Percentiles rank a stretch among this genome's conserved stretches.
These are phyloP conservation scores for Indicator maculatus DNA, from an alignment of 2,113 vertebrate genomes.

Conservation along the genomic window DNA sequence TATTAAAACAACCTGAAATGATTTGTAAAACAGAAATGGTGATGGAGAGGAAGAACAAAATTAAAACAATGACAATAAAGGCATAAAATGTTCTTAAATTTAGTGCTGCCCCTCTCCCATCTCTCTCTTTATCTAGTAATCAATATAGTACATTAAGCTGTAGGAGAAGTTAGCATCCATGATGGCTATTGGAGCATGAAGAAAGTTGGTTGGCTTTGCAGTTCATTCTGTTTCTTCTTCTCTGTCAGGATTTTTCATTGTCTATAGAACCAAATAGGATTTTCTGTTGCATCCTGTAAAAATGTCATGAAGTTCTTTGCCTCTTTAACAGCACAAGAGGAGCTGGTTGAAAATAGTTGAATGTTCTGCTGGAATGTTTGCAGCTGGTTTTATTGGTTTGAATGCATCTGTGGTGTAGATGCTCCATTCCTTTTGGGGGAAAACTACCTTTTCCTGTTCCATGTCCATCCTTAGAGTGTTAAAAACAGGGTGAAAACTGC, in stretches of 20 bases:
- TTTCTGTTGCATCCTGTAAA: background rate
- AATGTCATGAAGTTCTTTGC: background rate
- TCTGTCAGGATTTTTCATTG: background rate
- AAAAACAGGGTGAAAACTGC: background rate
- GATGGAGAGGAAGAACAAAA: background rate
- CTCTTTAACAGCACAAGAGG: background rate
- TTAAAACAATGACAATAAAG: background rate
- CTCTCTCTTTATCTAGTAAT: background rate
- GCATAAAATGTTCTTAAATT: background rate
- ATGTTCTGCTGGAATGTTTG: background rate
- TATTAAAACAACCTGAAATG: background rate
- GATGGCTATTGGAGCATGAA: background rate
- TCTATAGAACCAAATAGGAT: background rate
- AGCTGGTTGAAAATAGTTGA: background rate
- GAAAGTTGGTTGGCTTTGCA: background rate
- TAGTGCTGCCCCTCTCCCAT: rapidly evolving
- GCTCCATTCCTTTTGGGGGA: background rate
- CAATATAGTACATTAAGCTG: background rate
- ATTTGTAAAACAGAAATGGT: background rate
- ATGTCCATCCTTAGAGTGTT: background rate
- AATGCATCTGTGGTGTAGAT: background rate
- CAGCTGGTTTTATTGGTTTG: background rate
- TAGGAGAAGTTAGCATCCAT: background rate
- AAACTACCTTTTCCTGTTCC: background rate
- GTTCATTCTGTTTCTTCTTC: background rate